Evolutionary conservation across 2,888 invertebrate species (phyloP), one percentile per base, ranked within the genome.

Genomic region (Xanthorhoe designata): DNA sequence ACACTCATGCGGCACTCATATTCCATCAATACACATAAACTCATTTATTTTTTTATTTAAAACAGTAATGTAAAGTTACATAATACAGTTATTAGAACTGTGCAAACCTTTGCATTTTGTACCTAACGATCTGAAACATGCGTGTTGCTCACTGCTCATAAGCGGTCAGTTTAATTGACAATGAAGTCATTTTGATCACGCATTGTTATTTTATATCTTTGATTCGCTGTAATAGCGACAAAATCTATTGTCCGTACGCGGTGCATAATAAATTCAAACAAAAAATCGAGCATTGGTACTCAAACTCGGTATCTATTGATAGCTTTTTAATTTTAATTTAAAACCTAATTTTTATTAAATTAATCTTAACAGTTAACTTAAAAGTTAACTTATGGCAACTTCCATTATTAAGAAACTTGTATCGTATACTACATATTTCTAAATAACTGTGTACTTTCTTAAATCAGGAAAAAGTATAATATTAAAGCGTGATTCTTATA

Each of bases 141-240:
- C 62, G 63, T 56, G 67, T 67, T 52, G 47, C 38, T 45, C 32
- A 49, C 62, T 51, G 58, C 47, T 59, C 55, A 67, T 63, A 63
- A 17, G 60, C 52, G 57, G 18, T 19, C 63, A 50, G 64, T 59
- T 62, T 57, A 32, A 64, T 67, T 64, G 64, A 56, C 60, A 67
- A 67, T 67, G 63, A 67, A 67, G 67, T 57, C 64, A 67, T 67
- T 67, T 67, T 9, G 63, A 64, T 64, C 67, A 67, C 64, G 67
- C 63, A 59, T 59, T 45, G 50, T 58, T 59, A 51, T 55, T 47
- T 58, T 52, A 53, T 13, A 56, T 32, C n/a, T 35, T 10, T 61
- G 57, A 52, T 19, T 55, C 35, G 49, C 24, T 19, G 49, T 57
- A 13, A 8, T 4, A 8, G 8, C 35, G 9, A 9, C 35, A 35